Percentiles rank a stretch among this genome's conserved stretches.
These are phyloP conservation scores for Agonum fuliginosum DNA, from an alignment of 2,888 invertebrate genomes.

Conservation along the genomic window DNA sequence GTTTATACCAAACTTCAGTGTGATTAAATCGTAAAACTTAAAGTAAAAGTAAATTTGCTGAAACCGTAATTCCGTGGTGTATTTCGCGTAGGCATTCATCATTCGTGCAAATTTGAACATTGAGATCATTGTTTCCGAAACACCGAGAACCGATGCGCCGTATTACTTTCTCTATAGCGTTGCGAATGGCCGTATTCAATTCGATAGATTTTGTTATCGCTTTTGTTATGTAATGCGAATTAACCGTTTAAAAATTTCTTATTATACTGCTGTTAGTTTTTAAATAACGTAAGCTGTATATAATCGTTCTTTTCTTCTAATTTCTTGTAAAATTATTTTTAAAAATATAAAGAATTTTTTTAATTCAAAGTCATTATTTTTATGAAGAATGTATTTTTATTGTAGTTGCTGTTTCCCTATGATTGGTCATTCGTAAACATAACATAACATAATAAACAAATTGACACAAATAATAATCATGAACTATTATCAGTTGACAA, in stretches of 20 bases:
- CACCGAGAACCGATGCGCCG: conserved; percentile 19
- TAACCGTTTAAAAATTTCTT: conserved; percentile 43
- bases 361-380: no score
- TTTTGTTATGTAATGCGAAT: conserved; percentile 33
- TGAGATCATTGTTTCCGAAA: conserved; percentile 16
- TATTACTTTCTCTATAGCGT: conserved; percentile 31
- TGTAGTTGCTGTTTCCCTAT: no score
- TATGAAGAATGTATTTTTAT: no score
- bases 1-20: no score
- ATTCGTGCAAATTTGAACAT: conserved; percentile 35
- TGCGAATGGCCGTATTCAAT: conserved; percentile 46
- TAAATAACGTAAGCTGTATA: neutral
- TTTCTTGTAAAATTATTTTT: no score
- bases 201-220: conserved; percentile 46
- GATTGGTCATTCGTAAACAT: no score
- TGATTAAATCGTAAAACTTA: no score
- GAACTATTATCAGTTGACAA: no score
- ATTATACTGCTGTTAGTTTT: conserved; percentile 17
- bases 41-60: neutral
- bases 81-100: conserved; percentile 14
- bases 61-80: conserved; percentile 19
- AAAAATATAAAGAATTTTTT: no score
- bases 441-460: no score
- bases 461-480: no score
- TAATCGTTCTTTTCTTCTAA: no score